These are phyloP conservation scores for Noctilio leporinus DNA, from an alignment of 2,113 vertebrate species.

Conservation along the genomic window DNA sequence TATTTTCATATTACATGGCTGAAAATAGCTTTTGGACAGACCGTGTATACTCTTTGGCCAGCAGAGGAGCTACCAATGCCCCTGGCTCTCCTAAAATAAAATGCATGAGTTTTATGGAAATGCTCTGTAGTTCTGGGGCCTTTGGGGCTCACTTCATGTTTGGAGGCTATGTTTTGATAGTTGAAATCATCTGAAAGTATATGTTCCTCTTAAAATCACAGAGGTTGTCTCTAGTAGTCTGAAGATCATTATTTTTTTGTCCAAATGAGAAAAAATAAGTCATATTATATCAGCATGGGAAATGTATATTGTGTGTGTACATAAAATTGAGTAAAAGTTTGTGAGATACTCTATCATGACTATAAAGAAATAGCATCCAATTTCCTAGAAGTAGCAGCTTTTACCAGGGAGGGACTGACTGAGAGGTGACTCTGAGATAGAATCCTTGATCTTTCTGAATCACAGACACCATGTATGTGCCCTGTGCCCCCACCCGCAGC, in stretches of 20 bases:
- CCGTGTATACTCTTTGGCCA: not conserved
- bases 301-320: not conserved
- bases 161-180: not conserved
- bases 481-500: too few relatives aligned
- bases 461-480: not conserved
- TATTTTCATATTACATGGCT: too few relatives aligned
- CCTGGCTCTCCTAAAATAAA: not conserved
- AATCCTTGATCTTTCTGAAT: not conserved
- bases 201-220: not conserved
- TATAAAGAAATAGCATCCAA: not conserved
- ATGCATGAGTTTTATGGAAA: not conserved
- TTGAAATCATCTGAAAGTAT: not conserved
- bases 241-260: not conserved
- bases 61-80: not conserved
- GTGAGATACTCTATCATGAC: not conserved
- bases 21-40: too few relatives aligned
- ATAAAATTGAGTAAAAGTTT: not conserved
- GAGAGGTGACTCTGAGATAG: not conserved
- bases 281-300: not conserved
- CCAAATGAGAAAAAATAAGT: constrained; percentile 12
- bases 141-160: not conserved
- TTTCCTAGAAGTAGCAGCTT: not conserved
- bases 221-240: not conserved
- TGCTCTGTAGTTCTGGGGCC: not conserved
- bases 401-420: not conserved